Conservation (phyloP, 1,140 invertebrate species). For the Orius insidiosus region DNA sequence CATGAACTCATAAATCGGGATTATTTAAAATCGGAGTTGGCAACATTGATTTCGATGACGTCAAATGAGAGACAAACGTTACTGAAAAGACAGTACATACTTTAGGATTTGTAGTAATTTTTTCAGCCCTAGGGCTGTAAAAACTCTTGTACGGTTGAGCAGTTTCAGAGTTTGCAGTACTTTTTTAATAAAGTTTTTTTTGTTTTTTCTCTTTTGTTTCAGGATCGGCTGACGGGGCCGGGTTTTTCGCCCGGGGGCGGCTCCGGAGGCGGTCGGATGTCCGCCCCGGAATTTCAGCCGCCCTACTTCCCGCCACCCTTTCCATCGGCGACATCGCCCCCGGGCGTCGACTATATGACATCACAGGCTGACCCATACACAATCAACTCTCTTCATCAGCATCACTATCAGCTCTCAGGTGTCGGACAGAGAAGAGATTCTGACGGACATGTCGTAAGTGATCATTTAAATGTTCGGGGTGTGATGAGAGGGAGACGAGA, state of each 20-base stretch:
- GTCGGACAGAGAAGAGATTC: slow-evolving; percentile 19
- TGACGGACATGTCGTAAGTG: slow-evolving; percentile 25
- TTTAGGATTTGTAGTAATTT: too few species aligned
- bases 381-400: slow-evolving; percentile 43
- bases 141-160: too few species aligned
- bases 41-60: too few species aligned
- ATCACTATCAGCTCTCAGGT: slow-evolving; percentile 18
- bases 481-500: too few species aligned
- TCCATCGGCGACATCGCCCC: slow-evolving; percentile 29
- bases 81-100: too few species aligned
- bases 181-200: not conserved
- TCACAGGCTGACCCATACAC: slow-evolving; percentile 40
- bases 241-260: slow-evolving; percentile 23
- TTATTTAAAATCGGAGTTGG: too few species aligned
- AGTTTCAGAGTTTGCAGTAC: too few species aligned
- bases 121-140: too few species aligned
- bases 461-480: too few species aligned
- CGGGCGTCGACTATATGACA: slow-evolving; percentile 28
- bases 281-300: slow-evolving; percentile 72
- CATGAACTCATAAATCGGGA: too few species aligned
- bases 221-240: slow-evolving; percentile 34
- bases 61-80: too few species aligned
- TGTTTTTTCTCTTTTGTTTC: slow-evolving; percentile 8
- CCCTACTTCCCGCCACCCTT: slow-evolving; percentile 92
- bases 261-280: slow-evolving; percentile 27